Percentiles rank a stretch among this genome's conserved stretches.
These are phyloP conservation scores for Ichneumon xanthorius DNA, from an alignment of 2,888 invertebrate species.

Conservation along the genomic window DNA sequence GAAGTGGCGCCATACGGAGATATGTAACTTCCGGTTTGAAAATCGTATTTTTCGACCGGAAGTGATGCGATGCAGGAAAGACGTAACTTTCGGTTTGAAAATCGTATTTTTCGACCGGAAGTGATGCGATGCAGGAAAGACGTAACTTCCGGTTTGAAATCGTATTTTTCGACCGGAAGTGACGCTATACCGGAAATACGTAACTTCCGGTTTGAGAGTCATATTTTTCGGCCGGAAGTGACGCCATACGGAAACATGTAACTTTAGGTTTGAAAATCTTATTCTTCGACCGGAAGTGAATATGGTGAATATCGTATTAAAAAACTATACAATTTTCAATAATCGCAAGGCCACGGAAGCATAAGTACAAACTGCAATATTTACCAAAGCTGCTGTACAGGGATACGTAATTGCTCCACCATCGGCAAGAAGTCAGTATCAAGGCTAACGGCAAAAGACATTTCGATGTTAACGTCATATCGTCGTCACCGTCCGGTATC, in stretches of 20 bases:
- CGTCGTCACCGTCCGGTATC: slow-evolving; percentile 84
- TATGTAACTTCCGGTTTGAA: too few relatives aligned
- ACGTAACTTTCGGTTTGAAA: too few relatives aligned
- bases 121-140: too few relatives aligned
- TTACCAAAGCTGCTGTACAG: slow-evolving; percentile 80
- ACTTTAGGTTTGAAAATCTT: neutral
- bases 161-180: neutral
- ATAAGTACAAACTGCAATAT: slow-evolving; percentile 10
- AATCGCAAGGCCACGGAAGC: neutral
- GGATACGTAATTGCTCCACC: slow-evolving; percentile 94
- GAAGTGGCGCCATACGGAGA: too few relatives aligned
- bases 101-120: too few relatives aligned
- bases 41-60: neutral
- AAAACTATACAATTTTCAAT: neutral
- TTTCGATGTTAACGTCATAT: slow-evolving; percentile 77
- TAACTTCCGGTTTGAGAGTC: neutral
- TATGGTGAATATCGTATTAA: neutral
- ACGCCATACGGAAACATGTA: too few relatives aligned
- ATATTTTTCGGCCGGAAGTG: neutral
- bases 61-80: too few relatives aligned
- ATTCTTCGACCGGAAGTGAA: neutral
- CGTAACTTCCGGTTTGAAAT: neutral
- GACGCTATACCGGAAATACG: too few relatives aligned
- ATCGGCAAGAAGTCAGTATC: slow-evolving; percentile 90
- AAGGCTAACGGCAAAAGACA: slow-evolving; percentile 89